These are phyloP conservation scores for Tor tambroides DNA, from an alignment of 2,113 vertebrate species.

Conservation along the genomic window DNA sequence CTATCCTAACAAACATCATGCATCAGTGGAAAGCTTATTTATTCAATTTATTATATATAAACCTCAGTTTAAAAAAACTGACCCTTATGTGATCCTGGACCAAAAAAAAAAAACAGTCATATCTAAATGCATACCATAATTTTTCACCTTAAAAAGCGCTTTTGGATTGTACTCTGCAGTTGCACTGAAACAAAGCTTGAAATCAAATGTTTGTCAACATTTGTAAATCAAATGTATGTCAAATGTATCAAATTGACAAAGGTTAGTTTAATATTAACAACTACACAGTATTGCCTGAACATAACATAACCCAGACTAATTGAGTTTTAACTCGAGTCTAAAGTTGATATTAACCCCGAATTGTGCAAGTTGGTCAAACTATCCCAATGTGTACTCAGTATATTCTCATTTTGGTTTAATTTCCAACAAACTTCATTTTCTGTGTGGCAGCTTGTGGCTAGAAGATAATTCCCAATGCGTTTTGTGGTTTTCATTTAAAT, in stretches of 20 bases:
- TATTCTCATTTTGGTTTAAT: constrained; percentile 18
- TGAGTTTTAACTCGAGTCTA: not conserved
- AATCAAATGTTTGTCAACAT: too few relatives aligned
- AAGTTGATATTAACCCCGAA: not conserved
- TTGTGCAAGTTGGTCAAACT: not conserved
- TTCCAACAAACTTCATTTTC: constrained; percentile 17
- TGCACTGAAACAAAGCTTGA: too few relatives aligned
- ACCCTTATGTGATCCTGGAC: too few relatives aligned
- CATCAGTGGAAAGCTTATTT: too few relatives aligned
- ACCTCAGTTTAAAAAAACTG: too few relatives aligned
- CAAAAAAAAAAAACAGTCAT: too few relatives aligned
- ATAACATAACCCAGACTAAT: not conserved
- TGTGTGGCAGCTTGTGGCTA: not conserved
- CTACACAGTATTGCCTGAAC: not conserved
- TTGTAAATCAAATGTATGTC: not conserved
- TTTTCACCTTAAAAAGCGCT: not conserved
- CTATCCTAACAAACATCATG: too few relatives aligned
- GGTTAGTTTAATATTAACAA: not conserved
- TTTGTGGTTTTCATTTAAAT: constrained; percentile 51
- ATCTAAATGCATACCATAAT: not conserved
- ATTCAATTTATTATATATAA: too few relatives aligned
- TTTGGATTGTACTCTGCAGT: not conserved
- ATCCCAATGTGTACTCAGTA: not conserved
- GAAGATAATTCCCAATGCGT: constrained; percentile 51
- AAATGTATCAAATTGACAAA: not conserved